Conservation (phyloP, 2,113 vertebrate genomes). For the Poicephalus meyeri region DNA sequence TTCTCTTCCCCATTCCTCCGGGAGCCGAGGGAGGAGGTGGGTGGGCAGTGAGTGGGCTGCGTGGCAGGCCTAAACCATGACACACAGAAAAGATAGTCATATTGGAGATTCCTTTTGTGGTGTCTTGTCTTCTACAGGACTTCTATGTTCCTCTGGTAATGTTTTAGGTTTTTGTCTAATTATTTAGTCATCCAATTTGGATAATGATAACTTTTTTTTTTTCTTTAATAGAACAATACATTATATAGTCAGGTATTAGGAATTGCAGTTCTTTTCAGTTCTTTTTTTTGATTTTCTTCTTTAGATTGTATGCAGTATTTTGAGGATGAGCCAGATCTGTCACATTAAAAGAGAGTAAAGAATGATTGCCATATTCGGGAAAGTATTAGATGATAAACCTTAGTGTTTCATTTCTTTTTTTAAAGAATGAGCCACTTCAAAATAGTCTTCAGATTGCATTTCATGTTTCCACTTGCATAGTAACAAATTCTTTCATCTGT, state of each 20-base stretch:
- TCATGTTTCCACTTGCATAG: not conserved
- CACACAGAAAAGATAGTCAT: not conserved
- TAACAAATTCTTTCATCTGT: not conserved
- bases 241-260: not conserved
- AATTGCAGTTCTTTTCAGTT: not conserved
- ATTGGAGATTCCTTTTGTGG: not conserved
- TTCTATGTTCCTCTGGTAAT: not conserved
- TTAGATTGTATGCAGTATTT: not conserved
- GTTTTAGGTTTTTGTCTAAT: not conserved
- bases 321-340: not conserved
- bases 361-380: not conserved
- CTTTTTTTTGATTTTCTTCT: not conserved
- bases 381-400: not conserved
- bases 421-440: not conserved
- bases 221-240: not conserved
- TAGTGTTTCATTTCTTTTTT: not conserved
- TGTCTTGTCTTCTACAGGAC: not conserved
- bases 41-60: no score
- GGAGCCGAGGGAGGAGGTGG: no score
- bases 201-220: not conserved
- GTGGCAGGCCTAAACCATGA: no score
- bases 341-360: not conserved
- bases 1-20: no score
- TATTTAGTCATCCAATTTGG: not conserved
- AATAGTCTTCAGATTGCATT: not conserved